These are phyloP conservation scores for Eurypyga helias DNA, from an alignment of 2,113 vertebrate genomes.

Conservation along the genomic window DNA sequence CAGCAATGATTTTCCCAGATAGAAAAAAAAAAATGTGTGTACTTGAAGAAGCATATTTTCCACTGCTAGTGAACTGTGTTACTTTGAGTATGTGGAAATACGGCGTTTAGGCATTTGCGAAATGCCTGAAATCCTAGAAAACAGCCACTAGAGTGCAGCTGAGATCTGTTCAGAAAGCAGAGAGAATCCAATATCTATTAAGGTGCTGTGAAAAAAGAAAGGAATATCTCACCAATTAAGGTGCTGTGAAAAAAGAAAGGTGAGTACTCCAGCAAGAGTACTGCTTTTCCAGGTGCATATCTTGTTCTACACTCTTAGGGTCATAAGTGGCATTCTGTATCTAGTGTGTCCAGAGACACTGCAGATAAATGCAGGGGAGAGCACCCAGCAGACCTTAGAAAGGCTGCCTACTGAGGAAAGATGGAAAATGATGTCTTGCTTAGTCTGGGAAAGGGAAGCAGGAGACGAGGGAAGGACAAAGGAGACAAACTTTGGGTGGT, in stretches of 20 bases:
- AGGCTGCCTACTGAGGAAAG: background rate
- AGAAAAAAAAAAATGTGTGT: background rate
- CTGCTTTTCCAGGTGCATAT: background rate
- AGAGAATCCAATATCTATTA: background rate
- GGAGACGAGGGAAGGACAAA: background rate
- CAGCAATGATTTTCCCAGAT: background rate
- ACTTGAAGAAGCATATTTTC: background rate
- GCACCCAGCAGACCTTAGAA: background rate
- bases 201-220: background rate
- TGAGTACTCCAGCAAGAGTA: background rate
- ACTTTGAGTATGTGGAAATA: background rate
- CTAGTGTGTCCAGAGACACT: background rate
- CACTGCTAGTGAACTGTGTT: background rate
- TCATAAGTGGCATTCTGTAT: accelerated
- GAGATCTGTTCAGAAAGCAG: background rate
- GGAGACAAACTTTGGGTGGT: background rate
- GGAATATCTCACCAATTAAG: background rate
- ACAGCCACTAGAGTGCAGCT: constrained; percentile 15
- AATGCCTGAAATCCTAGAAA: background rate
- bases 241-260: background rate
- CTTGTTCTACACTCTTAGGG: background rate
- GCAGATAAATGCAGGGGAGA: background rate
- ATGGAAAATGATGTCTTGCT: background rate
- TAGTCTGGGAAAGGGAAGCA: background rate
- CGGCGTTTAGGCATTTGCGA: accelerated